phyloP scores from a whole-genome alignment of 2,888 invertebrate genomes.

The Plebejus anna region DNA sequence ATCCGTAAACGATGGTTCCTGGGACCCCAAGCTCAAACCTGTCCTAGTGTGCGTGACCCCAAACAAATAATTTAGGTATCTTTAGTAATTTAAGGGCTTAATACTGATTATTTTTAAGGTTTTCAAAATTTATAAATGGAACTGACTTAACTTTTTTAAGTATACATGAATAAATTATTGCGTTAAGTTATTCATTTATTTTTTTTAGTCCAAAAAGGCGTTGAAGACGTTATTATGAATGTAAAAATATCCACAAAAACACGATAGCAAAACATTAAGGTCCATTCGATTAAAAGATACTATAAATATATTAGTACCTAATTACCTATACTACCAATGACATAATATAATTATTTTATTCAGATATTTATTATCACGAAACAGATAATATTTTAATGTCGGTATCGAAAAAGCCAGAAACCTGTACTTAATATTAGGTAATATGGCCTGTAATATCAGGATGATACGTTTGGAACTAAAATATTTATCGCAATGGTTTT shows the following conservation, averaged over 20 bases:
- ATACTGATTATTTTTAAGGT: slow-evolving; percentile 18
- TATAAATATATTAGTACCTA: no score
- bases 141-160: neutral
- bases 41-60: slow-evolving; percentile 60
- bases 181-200: neutral
- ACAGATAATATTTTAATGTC: neutral
- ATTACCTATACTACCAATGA: no score
- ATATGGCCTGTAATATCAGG: neutral
- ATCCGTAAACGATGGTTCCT: slow-evolving; percentile 54
- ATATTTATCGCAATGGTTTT: neutral
- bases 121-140: neutral
- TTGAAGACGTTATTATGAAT: neutral
- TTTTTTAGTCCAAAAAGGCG: neutral
- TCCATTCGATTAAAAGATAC: no score
- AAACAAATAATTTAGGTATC: slow-evolving; percentile 44
- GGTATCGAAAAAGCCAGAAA: neutral
- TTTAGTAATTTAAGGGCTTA: slow-evolving; percentile 3
- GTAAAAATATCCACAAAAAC: no score
- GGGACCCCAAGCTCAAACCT: slow-evolving; percentile 62
- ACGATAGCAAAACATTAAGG: no score
- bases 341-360: no score
- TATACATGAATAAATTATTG: neutral
- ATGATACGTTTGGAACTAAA: neutral
- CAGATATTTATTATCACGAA: neutral
- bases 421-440: neutral